phyloP scores from a whole-genome alignment of 2,888 invertebrate species.

The Entomobrya multifasciata region DNA sequence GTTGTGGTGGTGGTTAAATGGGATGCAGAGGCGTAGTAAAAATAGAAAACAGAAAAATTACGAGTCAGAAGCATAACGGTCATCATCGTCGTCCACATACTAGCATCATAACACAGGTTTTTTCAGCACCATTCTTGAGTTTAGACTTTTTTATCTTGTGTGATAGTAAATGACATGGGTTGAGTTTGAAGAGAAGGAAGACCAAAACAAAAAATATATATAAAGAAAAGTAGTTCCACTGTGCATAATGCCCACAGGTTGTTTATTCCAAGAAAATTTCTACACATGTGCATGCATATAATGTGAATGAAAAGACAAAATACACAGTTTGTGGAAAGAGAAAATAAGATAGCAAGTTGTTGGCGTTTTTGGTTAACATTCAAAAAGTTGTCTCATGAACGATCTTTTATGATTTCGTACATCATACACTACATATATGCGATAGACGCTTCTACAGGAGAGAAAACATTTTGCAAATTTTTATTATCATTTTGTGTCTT shows the following conservation, averaged over 20 bases:
- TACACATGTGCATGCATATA: neutral
- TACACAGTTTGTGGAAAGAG: too few species aligned
- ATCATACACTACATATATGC: too few species aligned
- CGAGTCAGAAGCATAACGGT: neutral
- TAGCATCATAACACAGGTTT: too few species aligned
- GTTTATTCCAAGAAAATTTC: slow-evolving; percentile 50
- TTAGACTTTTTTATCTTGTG: slow-evolving; percentile 28
- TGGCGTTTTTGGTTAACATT: neutral
- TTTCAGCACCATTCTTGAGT: neutral
- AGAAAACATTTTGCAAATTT: slow-evolving; percentile 9
- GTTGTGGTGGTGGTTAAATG: neutral
- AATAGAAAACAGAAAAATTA: slow-evolving; percentile 27
- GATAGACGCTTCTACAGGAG: neutral
- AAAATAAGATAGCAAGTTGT: too few species aligned
- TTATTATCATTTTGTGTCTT: neutral
- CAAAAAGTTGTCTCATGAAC: slow-evolving; percentile 63
- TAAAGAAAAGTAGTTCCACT: slow-evolving; percentile 38
- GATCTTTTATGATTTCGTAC: slow-evolving; percentile 61
- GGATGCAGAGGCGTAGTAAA: slow-evolving; percentile 17
- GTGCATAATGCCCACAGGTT: slow-evolving; percentile 72
- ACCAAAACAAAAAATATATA: too few species aligned
- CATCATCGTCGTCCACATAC: neutral
- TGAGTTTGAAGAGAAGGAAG: slow-evolving; percentile 2
- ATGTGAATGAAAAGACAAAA: too few species aligned
- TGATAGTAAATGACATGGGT: slow-evolving; percentile 9